These are phyloP conservation scores for Drosophila sp. DNA, from an alignment of 1,140 invertebrate species.

Conservation along the genomic window DNA sequence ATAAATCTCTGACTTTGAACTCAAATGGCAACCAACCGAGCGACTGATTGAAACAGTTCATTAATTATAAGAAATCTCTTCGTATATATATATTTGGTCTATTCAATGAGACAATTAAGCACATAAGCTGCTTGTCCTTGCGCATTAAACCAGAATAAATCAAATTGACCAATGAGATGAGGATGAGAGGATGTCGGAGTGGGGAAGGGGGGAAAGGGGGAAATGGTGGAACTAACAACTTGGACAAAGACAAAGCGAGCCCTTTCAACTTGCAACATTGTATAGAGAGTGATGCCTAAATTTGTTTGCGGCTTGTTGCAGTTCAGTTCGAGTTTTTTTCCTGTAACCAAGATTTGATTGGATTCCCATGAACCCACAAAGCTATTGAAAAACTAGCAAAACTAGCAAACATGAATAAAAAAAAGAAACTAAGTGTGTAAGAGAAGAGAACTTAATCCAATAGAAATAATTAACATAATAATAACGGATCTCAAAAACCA, in stretches of 20 bases:
- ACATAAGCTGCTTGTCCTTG: conserved; percentile 9
- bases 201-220: too few species aligned
- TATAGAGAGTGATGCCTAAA: not conserved
- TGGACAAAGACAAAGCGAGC: too few species aligned
- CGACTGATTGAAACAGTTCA: conserved; percentile 9
- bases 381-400: too few species aligned
- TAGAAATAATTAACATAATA: too few species aligned
- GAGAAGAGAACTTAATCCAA: too few species aligned
- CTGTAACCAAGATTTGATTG: too few species aligned
- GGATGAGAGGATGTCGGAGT: too few species aligned
- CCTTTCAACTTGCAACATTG: conserved; percentile 1
- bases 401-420: too few species aligned
- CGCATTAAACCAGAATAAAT: conserved; percentile 10
- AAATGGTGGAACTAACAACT: too few species aligned
- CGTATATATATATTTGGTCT: not conserved
- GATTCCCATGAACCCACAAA: too few species aligned
- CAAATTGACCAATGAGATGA: not conserved
- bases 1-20: not conserved
- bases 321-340: not conserved
- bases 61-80: conserved; percentile 8
- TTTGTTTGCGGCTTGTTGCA: not conserved
- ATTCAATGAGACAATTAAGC: conserved; percentile 10
- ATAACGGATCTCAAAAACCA: too few species aligned
- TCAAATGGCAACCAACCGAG: not conserved
- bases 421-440: too few species aligned